Percentiles rank a stretch among this genome's conserved stretches.
These are phyloP conservation scores for Dendronephthya gigantea DNA, from an alignment of 64 coral and sea anemone species.

Conservation along the genomic window DNA sequence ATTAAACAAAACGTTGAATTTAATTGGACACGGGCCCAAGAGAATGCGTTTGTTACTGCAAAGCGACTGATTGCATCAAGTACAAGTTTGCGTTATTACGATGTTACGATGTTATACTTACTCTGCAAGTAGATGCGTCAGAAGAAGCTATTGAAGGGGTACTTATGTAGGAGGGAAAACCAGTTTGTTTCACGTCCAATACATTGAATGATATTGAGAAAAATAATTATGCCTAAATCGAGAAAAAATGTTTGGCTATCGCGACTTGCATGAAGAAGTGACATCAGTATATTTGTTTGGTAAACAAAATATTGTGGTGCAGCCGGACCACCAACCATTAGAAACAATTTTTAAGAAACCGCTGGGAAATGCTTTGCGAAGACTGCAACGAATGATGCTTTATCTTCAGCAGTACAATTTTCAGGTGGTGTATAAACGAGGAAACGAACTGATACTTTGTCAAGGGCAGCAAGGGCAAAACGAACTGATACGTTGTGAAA, in stretches of 20 bases:
- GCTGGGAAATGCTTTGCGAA: constrained; percentile 16
- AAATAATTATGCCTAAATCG: background rate
- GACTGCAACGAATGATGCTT: constrained; percentile 38
- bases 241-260: constrained; percentile 1
- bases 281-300: constrained; percentile 23
- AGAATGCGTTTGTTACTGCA: constrained; percentile 17
- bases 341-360: too few relatives aligned
- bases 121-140: constrained; percentile 47
- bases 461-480: background rate
- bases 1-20: too few relatives aligned
- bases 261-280: too few relatives aligned
- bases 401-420: constrained; percentile 18
- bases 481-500: background rate
- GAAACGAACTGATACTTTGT: background rate
- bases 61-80: constrained; percentile 24
- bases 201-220: background rate
- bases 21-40: too few relatives aligned
- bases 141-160: constrained; percentile 9
- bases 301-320: constrained; percentile 19
- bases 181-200: constrained; percentile 7
- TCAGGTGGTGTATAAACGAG: background rate
- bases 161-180: background rate
- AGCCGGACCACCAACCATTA: background rate
- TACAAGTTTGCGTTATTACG: constrained; percentile 20
- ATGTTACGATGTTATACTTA: constrained; percentile 23